Percentiles rank a stretch among this genome's conserved stretches.
Evolutionary conservation across 2,797 vertebrate species (phyloP).

Genomic region (Sparus aurata): DNA sequence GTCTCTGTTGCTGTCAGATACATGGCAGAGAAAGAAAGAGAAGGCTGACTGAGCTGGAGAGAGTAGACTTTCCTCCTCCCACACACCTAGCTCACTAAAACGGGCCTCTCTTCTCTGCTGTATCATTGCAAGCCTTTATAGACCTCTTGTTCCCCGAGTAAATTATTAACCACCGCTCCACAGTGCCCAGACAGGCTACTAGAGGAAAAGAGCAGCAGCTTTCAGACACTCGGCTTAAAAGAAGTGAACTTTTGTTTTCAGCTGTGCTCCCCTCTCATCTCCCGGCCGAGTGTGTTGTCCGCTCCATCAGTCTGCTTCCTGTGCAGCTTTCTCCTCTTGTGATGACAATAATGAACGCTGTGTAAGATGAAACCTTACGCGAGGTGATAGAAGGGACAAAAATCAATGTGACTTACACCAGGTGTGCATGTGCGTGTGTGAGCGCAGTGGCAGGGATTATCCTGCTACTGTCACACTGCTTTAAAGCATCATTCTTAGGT

Average conservation of each 20-base stretch:
- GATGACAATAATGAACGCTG: slow-evolving; percentile 58
- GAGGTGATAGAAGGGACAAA: slow-evolving; percentile 22
- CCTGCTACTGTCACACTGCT: slow-evolving; percentile 48
- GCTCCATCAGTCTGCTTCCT: background rate
- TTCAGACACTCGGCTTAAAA: slow-evolving; percentile 64
- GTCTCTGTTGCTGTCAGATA: slow-evolving; percentile 41
- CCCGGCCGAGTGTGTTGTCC: background rate
- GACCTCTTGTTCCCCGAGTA: slow-evolving; percentile 76
- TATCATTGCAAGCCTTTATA: slow-evolving; percentile 71
- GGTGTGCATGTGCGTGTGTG: background rate
- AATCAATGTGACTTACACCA: slow-evolving; percentile 34
- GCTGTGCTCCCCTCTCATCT: slow-evolving; percentile 30
- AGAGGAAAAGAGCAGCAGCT: slow-evolving; percentile 51
- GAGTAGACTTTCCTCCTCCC: slow-evolving; percentile 65
- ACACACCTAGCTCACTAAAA: slow-evolving; percentile 66
- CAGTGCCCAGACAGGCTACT: slow-evolving; percentile 60
- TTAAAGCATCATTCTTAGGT: slow-evolving; percentile 54
- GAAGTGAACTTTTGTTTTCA: slow-evolving; percentile 48
- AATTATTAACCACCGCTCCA: slow-evolving; percentile 76
- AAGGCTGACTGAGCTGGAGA: slow-evolving; percentile 38
- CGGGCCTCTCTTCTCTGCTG: slow-evolving; percentile 41
- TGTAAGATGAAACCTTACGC: slow-evolving; percentile 51
- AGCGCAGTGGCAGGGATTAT: slow-evolving; percentile 36
- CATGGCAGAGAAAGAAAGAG: slow-evolving; percentile 34
- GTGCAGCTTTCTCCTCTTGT: slow-evolving; percentile 23